phyloP scores from a whole-genome alignment of 2,113 vertebrate genomes.

The Uropsilus gracilis region DNA sequence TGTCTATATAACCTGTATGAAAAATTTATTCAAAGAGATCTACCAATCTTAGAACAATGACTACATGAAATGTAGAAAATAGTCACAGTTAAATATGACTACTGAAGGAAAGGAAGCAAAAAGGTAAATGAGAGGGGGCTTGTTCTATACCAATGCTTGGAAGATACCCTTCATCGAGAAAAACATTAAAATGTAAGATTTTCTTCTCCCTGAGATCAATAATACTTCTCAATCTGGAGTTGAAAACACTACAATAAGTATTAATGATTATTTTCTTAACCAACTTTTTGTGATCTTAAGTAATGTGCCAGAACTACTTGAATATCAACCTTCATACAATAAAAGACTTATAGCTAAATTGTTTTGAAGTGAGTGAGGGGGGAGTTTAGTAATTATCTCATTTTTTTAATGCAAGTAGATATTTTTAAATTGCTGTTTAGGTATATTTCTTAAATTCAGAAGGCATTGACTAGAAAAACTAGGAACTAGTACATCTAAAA shows the following conservation, averaged over 20 bases:
- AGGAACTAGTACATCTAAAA: not conserved
- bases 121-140: not conserved
- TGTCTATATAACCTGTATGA: not conserved
- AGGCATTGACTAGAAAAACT: not conserved
- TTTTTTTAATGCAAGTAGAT: not conserved
- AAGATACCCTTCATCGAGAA: not conserved
- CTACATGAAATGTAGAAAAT: not conserved
- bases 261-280: not conserved
- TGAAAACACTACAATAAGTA: not conserved
- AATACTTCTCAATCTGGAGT: not conserved
- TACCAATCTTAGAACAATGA: not conserved
- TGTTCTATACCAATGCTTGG: not conserved
- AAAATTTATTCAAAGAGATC: not conserved
- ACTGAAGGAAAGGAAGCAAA: not conserved
- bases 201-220: not conserved
- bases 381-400: not conserved
- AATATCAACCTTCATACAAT: not conserved
- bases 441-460: not conserved
- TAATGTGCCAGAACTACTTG: not conserved
- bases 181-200: not conserved
- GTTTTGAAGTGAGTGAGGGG: not conserved
- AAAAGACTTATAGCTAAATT: not conserved
- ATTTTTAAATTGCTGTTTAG: not conserved
- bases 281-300: not conserved
- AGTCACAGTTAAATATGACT: no score